These are phyloP conservation scores for Rhamnusium bicolor DNA, from an alignment of 2,888 invertebrate species.

Conservation along the genomic window DNA sequence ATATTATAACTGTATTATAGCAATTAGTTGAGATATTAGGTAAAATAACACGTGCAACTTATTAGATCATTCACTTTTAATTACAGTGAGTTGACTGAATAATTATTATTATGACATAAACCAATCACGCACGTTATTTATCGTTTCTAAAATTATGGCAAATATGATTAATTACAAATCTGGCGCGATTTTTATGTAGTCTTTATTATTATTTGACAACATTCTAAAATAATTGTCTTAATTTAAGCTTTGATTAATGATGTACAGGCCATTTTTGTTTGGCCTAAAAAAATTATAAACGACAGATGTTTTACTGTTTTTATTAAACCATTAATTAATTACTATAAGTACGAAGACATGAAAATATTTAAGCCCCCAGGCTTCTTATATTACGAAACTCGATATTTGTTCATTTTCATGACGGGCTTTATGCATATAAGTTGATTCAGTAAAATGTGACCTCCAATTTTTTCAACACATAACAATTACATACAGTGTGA, in stretches of 20 bases:
- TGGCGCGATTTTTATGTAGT: slow-evolving; percentile 7
- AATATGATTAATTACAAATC: neutral
- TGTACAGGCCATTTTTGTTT: neutral
- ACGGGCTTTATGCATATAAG: neutral
- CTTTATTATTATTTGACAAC: neutral
- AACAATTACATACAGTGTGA: too few species aligned
- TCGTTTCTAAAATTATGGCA: too few species aligned
- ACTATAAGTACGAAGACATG: neutral
- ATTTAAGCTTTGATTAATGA: slow-evolving; percentile 9
- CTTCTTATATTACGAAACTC: neutral
- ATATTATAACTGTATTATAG: too few species aligned
- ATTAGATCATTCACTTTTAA: too few species aligned
- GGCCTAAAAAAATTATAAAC: slow-evolving; percentile 11
- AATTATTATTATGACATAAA: too few species aligned
- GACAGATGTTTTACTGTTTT: slow-evolving; percentile 1
- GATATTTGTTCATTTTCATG: neutral
- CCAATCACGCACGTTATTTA: too few species aligned
- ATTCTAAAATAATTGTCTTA: neutral
- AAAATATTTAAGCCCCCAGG: neutral
- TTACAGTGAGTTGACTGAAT: too few species aligned
- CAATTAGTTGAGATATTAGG: too few species aligned
- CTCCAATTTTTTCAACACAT: neutral
- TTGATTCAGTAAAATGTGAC: neutral
- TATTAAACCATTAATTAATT: slow-evolving; percentile 2
- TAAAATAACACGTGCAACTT: too few species aligned